A percentile compares a stretch with the other conserved stretches of the same genome.
These are phyloP conservation scores for Drosophila pegasa DNA, from an alignment of 2,888 invertebrate genomes.

Conservation along the genomic window DNA sequence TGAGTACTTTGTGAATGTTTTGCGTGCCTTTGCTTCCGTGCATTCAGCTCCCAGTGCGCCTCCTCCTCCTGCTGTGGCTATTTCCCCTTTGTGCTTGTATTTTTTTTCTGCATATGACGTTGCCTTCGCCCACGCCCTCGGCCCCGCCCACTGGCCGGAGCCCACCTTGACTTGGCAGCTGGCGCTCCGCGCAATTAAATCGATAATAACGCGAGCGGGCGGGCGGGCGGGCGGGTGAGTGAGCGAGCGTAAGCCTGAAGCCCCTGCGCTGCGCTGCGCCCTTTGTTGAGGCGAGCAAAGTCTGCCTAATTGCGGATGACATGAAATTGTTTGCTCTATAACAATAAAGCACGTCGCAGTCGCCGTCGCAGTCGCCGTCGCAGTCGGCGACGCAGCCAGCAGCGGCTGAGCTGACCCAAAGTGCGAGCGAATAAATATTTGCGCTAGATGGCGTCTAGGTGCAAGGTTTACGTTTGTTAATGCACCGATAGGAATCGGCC, in stretches of 20 bases:
- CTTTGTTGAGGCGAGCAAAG: conserved; percentile 13
- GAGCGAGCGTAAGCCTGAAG: conserved; percentile 35
- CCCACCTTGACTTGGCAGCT: conserved; percentile 10
- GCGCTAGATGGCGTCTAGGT: conserved; percentile 54
- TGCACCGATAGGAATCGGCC: conserved; percentile 58
- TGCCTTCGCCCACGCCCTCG: conserved; percentile 1
- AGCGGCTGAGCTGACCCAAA: conserved; percentile 42
- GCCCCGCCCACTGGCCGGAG: background rate
- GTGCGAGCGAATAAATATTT: conserved; percentile 64
- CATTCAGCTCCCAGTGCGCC: conserved; percentile 25
- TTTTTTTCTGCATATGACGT: conserved; percentile 29
- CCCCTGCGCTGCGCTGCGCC: background rate
- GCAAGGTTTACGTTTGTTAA: conserved; percentile 58
- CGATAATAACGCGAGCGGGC: conserved; percentile 54
- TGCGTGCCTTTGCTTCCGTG: conserved; percentile 5
- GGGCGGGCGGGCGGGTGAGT: background rate
- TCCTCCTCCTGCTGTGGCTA: background rate
- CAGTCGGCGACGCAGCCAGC: conserved; percentile 6
- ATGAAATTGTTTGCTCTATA: conserved; percentile 81
- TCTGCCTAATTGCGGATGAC: conserved; percentile 83
- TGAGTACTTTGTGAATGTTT: background rate
- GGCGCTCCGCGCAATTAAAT: conserved; percentile 49
- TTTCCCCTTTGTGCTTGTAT: background rate
- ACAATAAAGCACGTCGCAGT: conserved; percentile 67
- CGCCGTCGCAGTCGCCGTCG: conserved; percentile 12